A percentile compares a stretch with the other conserved stretches of the same genome.
These are phyloP conservation scores for Drosophila pandora DNA, from an alignment of 1,140 invertebrate species.

Conservation along the genomic window DNA sequence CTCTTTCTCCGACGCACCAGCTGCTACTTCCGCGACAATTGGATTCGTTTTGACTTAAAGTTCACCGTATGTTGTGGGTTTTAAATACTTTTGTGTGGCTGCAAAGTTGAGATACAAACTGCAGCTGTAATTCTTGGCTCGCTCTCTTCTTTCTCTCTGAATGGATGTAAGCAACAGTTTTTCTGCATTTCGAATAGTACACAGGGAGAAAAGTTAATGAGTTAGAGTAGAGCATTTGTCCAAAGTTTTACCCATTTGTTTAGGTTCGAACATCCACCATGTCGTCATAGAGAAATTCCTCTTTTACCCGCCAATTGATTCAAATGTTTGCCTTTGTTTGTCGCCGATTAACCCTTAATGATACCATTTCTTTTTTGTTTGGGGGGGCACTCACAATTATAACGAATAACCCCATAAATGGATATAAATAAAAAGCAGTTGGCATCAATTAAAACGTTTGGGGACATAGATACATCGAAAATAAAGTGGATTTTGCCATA, in stretches of 20 bases:
- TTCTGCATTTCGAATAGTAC: neutral
- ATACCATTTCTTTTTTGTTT: conserved; percentile 31
- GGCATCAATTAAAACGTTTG: conserved; percentile 56
- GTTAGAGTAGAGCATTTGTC: too few relatives aligned
- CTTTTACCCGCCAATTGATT: conserved; percentile 48
- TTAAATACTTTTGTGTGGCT: conserved; percentile 65
- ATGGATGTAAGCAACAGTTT: neutral
- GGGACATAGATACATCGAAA: conserved; percentile 20
- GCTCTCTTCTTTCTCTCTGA: conserved; percentile 1
- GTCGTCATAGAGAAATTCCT: conserved; percentile 25
- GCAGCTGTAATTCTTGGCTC: conserved; percentile 23
- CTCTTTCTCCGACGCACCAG: conserved; percentile 27
- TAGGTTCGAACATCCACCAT: neutral
- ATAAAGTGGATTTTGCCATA: neutral
- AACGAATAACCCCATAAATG: conserved; percentile 46
- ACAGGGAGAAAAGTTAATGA: neutral
- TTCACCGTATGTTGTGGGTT: conserved; percentile 62
- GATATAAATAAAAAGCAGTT: conserved; percentile 37
- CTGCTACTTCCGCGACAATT: conserved; percentile 68
- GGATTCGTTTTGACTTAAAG: conserved; percentile 72
- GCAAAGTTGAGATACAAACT: conserved; percentile 13
- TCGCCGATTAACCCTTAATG: conserved; percentile 31
- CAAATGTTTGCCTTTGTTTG: conserved; percentile 65
- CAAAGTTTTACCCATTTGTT: neutral
- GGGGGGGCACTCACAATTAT: conserved; percentile 10